Evolutionary conservation across 2,113 vertebrate species (phyloP), one percentile per base, ranked within the genome.

Genomic region (Rhadina sibilatrix): DNA sequence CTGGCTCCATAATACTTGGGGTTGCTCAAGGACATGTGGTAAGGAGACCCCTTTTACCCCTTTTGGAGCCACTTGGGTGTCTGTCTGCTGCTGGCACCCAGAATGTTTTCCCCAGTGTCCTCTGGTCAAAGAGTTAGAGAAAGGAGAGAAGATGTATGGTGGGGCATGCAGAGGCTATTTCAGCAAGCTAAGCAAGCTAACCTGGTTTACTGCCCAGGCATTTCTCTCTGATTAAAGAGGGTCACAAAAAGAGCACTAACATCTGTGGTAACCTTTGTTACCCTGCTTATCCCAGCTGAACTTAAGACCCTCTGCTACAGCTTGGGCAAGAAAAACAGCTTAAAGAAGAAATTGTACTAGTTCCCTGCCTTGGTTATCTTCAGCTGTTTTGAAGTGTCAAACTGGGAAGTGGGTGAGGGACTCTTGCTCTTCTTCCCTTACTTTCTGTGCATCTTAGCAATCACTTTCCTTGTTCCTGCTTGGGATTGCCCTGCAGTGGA

Each of bases 391-490:
- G 60, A 70, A 66, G 35, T 63, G 59, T 56, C 50, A 7, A 44
- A 5, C 13, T 49, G 28, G 17, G 35, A 68, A 63, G 21, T 59
- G 19, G 12, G 9, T 15, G 33, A 15, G 15, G n/a, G 33, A 8
- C 8, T 78, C 42, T 52, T 83, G 16, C 18, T 82, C 35, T 46
- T 84, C 42, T 87, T 75, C 52, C 22, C 4, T 53, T 53, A 8
- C 31, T 82, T 87, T 74, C 49, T 57, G 52, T 61, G 14, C 24
- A 31, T 59, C 35, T 63, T 52, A 69, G 22, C 42, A 25, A 27
- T 4, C 4, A 4, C 22, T 53, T 74, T 9, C 2, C 37, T 79
- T 0, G 0, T 33, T 75, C 20, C 25, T 42, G 4, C 42, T 69
- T 27, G 18, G 60, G 27, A 40, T 60, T 38, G 17, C n/a, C 14